Evolutionary conservation across 2,888 invertebrate genomes (phyloP), one percentile per base, ranked within the genome.

Genomic region (Caenorhabditis drosophilae): DNA sequence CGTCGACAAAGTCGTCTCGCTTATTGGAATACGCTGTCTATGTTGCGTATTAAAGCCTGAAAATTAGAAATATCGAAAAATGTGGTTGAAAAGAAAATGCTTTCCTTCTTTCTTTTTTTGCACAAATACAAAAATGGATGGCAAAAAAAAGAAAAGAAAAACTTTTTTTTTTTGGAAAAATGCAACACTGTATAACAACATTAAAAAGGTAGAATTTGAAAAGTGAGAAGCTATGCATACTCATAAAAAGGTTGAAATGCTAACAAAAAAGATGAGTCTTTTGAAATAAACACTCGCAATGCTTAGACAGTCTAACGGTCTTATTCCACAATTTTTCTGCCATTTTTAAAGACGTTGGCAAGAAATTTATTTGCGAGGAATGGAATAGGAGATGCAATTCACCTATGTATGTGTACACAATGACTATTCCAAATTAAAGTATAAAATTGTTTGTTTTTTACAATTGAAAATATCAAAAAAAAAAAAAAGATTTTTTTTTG

Each of bases 171-270:
- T 31, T 27, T 18, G 7, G 12, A 22, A 31, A 51, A 56, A 47
- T 62, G 61, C 56, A 62, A 56, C 55, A 62, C 4, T 20, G 18
- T 40, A n/a, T 15, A 9, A 15, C 11, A 4, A 9, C 7, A n/a
- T n/a, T 4, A n/a, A 20, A 20, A 45, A 45, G 6, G 18, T 9
- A 45, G 18, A 4, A 45, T 2, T n/a, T 15, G 15, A 6, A 16
- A 27, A 45, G 27, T 11, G 42, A 36, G 44, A 16, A 26, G 48
- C 52, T 57, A 54, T 57, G 63, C 53, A 57, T 53, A 63, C 63
- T 57, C 53, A 45, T 63, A 63, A 62, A 56, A 62, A 40, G 56
- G 61, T n/a, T 60, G 44, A 50, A 53, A 20, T 62, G 62, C 61
- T 55, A 61, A 61, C 52, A 52, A 47, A 25, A 51, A 55, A 51